Conservation (phyloP, 2,797 vertebrate species). For the Melanogrammus aeglefinus region DNA sequence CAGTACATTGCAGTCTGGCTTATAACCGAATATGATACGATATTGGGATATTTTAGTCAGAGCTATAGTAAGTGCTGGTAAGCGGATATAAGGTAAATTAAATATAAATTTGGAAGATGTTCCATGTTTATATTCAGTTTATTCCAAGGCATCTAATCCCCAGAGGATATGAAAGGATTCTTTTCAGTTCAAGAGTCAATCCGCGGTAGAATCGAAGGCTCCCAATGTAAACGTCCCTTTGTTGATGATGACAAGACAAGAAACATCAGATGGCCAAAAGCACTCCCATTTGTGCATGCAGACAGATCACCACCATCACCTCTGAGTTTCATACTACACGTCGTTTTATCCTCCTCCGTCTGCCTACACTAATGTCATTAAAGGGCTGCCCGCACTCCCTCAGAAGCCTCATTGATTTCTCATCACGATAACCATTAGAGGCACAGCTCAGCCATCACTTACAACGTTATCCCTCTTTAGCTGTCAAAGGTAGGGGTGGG, state of each 20-base stretch:
- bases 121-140: not conserved
- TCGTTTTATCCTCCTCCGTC: slow-evolving; percentile 16
- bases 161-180: too few relatives aligned
- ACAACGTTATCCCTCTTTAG: slow-evolving; percentile 35
- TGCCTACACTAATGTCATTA: slow-evolving; percentile 42
- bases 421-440: slow-evolving; percentile 52
- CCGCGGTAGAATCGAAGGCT: too few relatives aligned
- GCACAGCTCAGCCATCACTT: slow-evolving; percentile 41
- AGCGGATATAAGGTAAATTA: not conserved
- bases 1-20: not conserved
- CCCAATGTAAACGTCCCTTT: not conserved
- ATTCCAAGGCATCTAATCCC: too few relatives aligned
- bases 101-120: not conserved
- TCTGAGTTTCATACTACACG: not conserved
- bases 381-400: slow-evolving; percentile 30
- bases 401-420: slow-evolving; percentile 56
- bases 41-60: not conserved
- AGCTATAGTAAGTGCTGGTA: not conserved
- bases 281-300: not conserved
- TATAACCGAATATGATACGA: not conserved
- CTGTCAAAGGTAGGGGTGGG: slow-evolving; percentile 34
- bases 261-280: too few relatives aligned
- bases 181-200: too few relatives aligned
- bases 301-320: slow-evolving; percentile 1
- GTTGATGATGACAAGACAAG: too few relatives aligned